Percentiles rank a stretch among this genome's conserved stretches.
These are phyloP conservation scores for Gila robusta DNA, from an alignment of 2,797 vertebrate species.

Conservation along the genomic window DNA sequence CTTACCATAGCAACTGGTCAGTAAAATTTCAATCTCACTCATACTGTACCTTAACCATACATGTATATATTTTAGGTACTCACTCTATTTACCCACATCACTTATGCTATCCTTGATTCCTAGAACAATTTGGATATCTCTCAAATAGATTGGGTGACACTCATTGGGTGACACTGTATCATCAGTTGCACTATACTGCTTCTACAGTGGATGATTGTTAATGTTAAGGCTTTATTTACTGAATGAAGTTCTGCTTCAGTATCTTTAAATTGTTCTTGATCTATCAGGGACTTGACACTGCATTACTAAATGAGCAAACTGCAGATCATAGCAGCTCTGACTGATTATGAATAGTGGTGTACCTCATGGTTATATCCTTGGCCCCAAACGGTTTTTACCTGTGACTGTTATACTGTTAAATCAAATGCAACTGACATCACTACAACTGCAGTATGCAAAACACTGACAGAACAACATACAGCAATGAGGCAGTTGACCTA, in stretches of 20 bases:
- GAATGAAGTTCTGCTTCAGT: not conserved
- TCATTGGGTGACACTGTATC: not conserved
- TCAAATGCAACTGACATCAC: not conserved
- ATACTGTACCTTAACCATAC: not conserved
- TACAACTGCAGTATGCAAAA: not conserved
- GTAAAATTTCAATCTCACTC: not conserved
- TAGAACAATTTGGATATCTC: constrained; percentile 2
- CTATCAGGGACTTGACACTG: not conserved
- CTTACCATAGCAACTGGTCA: not conserved
- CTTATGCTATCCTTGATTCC: constrained; percentile 5
- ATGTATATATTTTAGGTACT: not conserved
- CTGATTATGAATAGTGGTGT: not conserved
- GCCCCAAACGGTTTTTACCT: not conserved
- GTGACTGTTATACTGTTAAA: not conserved
- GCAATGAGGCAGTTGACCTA: not conserved
- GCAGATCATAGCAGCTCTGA: not conserved
- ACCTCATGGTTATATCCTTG: not conserved
- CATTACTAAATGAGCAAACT: constrained; percentile 2
- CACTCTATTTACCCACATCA: not conserved
- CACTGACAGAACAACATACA: not conserved
- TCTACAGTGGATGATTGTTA: not conserved
- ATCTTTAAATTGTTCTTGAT: not conserved
- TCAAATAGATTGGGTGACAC: not conserved
- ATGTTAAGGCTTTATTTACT: constrained; percentile 11
- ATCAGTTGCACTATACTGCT: not conserved